These are phyloP conservation scores for Casuarius casuarius DNA, from an alignment of 2,113 vertebrate species.

Conservation along the genomic window DNA sequence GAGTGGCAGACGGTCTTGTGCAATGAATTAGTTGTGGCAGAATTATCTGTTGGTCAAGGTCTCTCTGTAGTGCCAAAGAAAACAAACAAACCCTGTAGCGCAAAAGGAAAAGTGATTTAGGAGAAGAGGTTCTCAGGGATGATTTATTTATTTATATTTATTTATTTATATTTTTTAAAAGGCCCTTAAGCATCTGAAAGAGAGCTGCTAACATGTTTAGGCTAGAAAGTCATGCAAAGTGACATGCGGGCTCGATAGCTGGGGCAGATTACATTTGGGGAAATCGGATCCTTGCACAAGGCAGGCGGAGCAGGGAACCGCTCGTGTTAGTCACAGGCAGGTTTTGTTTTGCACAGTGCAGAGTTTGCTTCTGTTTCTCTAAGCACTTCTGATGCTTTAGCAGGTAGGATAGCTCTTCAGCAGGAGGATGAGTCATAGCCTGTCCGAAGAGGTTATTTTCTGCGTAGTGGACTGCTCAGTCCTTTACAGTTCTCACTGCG, in stretches of 20 bases:
- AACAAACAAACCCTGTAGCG: not conserved
- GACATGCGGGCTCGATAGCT: not conserved
- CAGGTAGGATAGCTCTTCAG: not conserved
- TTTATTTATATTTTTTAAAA: not conserved
- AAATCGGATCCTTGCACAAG: not conserved
- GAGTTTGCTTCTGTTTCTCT: not conserved
- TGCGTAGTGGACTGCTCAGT: not conserved
- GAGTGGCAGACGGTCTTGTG: not conserved
- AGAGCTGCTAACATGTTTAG: not conserved
- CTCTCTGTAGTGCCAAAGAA: constrained; percentile 17
- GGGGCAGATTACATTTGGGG: not conserved
- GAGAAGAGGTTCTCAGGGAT: not conserved
- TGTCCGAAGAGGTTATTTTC: not conserved
- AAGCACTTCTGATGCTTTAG: not conserved
- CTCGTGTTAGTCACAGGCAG: rapidly evolving
- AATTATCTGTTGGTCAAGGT: constrained; percentile 36
- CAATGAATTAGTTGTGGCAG: not conserved
- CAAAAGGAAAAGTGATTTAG: not conserved
- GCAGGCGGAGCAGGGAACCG: not conserved
- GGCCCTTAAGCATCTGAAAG: not conserved
- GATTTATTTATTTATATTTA: not conserved
- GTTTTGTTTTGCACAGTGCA: not conserved
- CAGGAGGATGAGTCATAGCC: not conserved
- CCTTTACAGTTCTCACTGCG: not conserved
- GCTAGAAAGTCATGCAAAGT: not conserved